A percentile compares a stretch with the other conserved stretches of the same genome.
These are phyloP conservation scores for Metaphire vulgaris DNA, from an alignment of 1,140 invertebrate genomes.

Conservation along the genomic window DNA sequence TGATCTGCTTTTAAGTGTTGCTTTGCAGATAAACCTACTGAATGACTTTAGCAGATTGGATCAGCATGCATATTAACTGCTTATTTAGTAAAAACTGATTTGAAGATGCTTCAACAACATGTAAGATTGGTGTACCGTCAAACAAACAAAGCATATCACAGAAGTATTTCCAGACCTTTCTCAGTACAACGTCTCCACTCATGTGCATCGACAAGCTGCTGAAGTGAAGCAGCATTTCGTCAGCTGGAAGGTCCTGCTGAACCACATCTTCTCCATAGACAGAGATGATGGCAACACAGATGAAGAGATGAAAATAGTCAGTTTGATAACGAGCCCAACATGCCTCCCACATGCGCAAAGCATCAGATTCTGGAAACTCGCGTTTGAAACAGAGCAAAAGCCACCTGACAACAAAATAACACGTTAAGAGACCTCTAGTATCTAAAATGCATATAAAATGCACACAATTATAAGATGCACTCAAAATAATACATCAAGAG, in stretches of 20 bases:
- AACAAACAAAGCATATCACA: no score
- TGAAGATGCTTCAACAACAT: no score
- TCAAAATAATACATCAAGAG: not conserved
- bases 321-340: slow-evolving; percentile 80
- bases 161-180: slow-evolving; percentile 65
- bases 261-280: slow-evolving; percentile 83
- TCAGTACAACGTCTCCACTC: slow-evolving; percentile 79
- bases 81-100: no score
- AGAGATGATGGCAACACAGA: slow-evolving; percentile 80
- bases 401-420: slow-evolving; percentile 69
- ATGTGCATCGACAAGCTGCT: slow-evolving; percentile 92
- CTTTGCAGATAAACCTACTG: no score
- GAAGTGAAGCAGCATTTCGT: slow-evolving; percentile 89
- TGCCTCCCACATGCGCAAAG: slow-evolving; percentile 83
- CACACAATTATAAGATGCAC: no score
- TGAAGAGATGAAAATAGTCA: slow-evolving; percentile 84
- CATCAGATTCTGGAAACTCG: slow-evolving; percentile 78
- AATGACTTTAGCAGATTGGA: no score
- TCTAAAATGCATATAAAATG: no score
- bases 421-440: not conserved
- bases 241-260: slow-evolving; percentile 76
- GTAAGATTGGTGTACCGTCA: no score
- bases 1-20: no score
- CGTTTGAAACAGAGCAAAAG: slow-evolving; percentile 72
- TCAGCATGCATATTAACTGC: no score